Conservation (phyloP, 1,140 invertebrate genomes). For the Thaumatotibia leucotreta region DNA sequence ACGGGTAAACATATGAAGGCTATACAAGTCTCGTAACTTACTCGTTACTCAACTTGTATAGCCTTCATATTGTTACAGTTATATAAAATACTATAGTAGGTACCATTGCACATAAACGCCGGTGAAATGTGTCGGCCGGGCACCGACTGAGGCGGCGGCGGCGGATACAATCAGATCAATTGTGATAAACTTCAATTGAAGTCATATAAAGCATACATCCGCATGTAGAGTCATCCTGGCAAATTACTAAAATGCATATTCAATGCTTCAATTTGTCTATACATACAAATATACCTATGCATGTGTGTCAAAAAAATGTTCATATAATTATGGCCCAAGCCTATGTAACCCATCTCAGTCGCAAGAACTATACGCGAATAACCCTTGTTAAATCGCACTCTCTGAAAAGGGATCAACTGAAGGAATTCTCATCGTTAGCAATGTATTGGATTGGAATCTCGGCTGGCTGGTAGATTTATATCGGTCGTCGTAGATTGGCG, state of each 20-base stretch:
- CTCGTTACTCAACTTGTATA: too few relatives aligned
- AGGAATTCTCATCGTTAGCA: constrained; percentile 51
- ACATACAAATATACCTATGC: too few relatives aligned
- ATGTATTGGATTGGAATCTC: constrained; percentile 64
- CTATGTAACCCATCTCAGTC: too few relatives aligned
- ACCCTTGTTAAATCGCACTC: background rate
- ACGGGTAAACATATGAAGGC: too few relatives aligned
- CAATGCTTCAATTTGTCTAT: too few relatives aligned
- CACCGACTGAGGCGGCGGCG: background rate
- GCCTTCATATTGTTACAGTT: too few relatives aligned
- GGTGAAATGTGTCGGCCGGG: background rate
- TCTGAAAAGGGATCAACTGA: constrained; percentile 30
- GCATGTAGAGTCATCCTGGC: background rate
- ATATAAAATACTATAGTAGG: too few relatives aligned
- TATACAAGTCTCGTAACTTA: too few relatives aligned
- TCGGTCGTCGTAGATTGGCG: constrained; percentile 45
- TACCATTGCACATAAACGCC: too few relatives aligned
- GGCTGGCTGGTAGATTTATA: constrained; percentile 62
- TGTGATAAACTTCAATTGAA: background rate
- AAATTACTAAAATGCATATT: too few relatives aligned
- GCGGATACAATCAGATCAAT: background rate
- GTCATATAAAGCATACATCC: background rate
- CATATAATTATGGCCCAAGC: too few relatives aligned
- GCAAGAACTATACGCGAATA: background rate
- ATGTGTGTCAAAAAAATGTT: too few relatives aligned